Base-by-base conservation (phyloP, 2,888 invertebrate genomes). In the Xanthorhoe designata region DNA sequence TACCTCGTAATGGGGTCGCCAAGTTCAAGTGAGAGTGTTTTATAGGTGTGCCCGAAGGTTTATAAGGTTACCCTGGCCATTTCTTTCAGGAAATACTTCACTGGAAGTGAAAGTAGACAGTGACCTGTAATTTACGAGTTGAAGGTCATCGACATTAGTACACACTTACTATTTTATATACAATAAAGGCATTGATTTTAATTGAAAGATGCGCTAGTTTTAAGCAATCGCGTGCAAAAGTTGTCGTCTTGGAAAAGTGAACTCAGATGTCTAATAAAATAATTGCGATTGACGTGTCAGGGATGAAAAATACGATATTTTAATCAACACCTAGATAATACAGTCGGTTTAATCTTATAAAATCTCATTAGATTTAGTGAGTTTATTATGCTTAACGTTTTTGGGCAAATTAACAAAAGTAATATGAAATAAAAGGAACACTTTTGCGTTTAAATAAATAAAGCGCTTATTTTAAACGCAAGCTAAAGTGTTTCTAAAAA, bases 111-210 rank as follows among this genome's bases (percentile, higher is more conserved):
- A 64, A 61, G 64, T 54, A 56, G 67, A 63, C 13, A 29, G 52
- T 38, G 52, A 52, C 63, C 59, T 50, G 66, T 72, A 60, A 74
- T 74, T 72, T 74, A 74, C 68, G 47, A 61, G 51, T 50, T 54
- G 24, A 69, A 69, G 68, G 72, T 70, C 66, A 32, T 57, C 7
- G 62, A 7, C 32, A n/a, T n/a, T n/a, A 32, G 8, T 32, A 32
- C 32, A 32, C 6, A 32, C 7, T 7, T 32, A 32, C 32, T 32
- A 7, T 32, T 32, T 32, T 32, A 32, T 32, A 6, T 4, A 32
- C 32, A 32, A 5, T 3, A 32, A 0, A 32, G 32, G 32, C 32
- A 32, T 32, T 32, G 32, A 6, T 32, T 4, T 32, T 7, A 7
- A 32, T 7, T 1, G 6, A 7, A 32, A 32, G 32, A 1, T 32